Evolutionary conservation across 2,113 vertebrate species (phyloP).

Genomic region (Eudyptes chrysolophus): DNA sequence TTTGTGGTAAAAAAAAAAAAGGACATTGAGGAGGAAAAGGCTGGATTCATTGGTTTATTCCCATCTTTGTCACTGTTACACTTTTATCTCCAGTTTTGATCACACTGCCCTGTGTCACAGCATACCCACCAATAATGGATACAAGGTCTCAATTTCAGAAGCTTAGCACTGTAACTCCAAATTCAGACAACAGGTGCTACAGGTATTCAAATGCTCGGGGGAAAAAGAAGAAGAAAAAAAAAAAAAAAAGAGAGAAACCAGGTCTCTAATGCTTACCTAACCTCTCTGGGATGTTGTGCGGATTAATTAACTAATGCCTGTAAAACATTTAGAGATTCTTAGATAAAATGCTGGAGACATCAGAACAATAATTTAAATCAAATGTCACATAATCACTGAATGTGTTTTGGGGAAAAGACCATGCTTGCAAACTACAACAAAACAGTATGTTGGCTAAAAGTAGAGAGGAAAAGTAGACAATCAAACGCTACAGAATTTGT

Average conservation of each 20-base stretch:
- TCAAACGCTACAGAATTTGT: neutral
- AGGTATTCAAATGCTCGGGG: neutral
- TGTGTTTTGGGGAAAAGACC: neutral
- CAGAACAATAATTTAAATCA: neutral
- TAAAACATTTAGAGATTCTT: neutral
- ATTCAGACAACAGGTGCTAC: neutral
- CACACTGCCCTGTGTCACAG: neutral
- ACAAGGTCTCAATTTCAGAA: neutral
- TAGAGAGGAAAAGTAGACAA: neutral
- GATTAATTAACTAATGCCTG: conserved; percentile 22
- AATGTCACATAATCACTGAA: neutral
- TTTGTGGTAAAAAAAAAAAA: neutral
- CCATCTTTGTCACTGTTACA: neutral
- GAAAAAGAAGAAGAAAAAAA: no score
- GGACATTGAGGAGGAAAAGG: neutral
- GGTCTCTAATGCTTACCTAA: neutral
- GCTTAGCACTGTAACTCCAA: neutral
- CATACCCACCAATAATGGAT: neutral
- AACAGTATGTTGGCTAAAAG: neutral
- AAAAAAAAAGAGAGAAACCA: neutral
- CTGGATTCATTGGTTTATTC: neutral
- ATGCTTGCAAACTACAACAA: neutral
- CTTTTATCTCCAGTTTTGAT: neutral
- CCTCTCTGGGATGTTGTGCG: neutral
- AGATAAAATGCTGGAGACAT: neutral